Base-by-base conservation (phyloP, 2,888 invertebrate species). In the Ectobius pallidus region DNA sequence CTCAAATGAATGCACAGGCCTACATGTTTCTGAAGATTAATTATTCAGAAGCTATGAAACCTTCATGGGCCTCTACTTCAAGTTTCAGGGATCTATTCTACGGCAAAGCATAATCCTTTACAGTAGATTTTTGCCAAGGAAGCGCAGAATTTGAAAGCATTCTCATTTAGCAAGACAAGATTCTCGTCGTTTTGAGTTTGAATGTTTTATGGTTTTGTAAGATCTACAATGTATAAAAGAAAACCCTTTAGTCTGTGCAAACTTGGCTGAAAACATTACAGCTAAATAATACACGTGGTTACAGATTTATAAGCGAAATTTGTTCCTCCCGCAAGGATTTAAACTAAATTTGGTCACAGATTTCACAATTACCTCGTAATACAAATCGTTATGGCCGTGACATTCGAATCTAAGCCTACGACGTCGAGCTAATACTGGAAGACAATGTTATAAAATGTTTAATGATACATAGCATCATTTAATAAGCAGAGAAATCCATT, bases 31-130 rank as follows among this genome's bases (percentile, higher is more conserved):
- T n/a, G n/a, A n/a, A n/a, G n/a, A n/a, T n/a, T n/a, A n/a, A 9
- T 58, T 58, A 58, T 58, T 58, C 58, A 58, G 27, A 58, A 30
- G 58, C 58, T 25, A 58, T 58, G 30, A 58, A 58, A 58, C 27
- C 58, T 58, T 58, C 27, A 58, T 58, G 16, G n/a, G 16, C 58
- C 32, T 30, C 22, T 30, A 16, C 58, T 58, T 6, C 27, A 58
- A 58, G 58, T 58, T 58, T 58, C 27, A 30, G 30, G 30, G 32
- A 58, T 30, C 18, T 2, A 30, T 58, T 58, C 30, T 58, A 58
- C 30, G 32, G 11, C 30, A n/a, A 25, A 32, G n/a, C 58, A 30
- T 58, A 30, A 30, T 30, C 30, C 30, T 58, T 58, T 58, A 58
- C n/a, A n/a, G 2, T 30, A 58, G 1, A 16, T 25, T 22, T 16